phyloP scores from a whole-genome alignment of 2,113 vertebrate species.

The Phoenicopterus ruber region DNA sequence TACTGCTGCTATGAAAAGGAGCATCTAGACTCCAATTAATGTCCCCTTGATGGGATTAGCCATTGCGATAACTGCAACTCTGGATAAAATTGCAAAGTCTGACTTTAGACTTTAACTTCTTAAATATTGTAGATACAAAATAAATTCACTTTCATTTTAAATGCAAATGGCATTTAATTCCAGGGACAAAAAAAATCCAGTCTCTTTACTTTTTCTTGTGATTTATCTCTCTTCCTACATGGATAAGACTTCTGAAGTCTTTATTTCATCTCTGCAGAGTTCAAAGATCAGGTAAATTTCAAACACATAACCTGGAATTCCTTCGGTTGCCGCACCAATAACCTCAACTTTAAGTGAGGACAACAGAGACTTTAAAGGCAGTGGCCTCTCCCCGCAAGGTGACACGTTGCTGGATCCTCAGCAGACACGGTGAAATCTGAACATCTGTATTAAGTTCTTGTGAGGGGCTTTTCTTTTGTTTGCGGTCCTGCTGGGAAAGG shows the following conservation, averaged over 20 bases:
- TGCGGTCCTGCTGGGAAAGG: background rate
- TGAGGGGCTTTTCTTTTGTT: background rate
- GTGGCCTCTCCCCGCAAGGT: background rate
- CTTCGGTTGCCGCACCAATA: background rate
- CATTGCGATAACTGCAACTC: conserved; percentile 47
- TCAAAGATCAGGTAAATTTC: background rate
- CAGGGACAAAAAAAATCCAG: background rate
- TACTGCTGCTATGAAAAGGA: conserved; percentile 53
- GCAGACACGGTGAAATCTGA: background rate
- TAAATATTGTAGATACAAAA: conserved; percentile 44
- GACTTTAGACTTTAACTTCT: conserved; percentile 52
- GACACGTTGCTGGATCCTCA: background rate
- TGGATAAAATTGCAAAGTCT: conserved; percentile 39
- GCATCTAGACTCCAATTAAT: conserved; percentile 52
- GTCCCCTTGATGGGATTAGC: conserved; percentile 66
- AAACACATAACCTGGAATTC: background rate
- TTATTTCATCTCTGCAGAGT: background rate
- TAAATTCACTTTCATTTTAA: conserved; percentile 32
- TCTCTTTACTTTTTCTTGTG: conserved; percentile 22
- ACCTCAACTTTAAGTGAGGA: background rate
- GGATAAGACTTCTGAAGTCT: conserved; percentile 1
- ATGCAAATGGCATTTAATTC: conserved; percentile 51
- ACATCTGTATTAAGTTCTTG: background rate
- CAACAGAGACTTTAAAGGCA: background rate
- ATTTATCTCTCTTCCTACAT: background rate